phyloP scores from a whole-genome alignment of 2,113 vertebrate genomes.

The Pelecanoides urinatrix region DNA sequence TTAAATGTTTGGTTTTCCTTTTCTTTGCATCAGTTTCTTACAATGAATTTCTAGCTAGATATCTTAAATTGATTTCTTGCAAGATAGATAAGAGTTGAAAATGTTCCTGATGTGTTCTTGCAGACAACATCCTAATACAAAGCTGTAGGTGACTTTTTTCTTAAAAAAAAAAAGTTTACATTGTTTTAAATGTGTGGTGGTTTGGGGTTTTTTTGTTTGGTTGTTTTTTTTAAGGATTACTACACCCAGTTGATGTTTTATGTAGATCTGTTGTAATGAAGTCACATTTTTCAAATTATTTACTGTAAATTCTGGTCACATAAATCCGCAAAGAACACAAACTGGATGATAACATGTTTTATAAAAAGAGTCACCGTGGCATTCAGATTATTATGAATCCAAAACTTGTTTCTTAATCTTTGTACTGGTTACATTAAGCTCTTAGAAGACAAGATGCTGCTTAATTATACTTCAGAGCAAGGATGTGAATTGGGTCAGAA shows the following conservation, averaged over 20 bases:
- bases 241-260: not conserved
- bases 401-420: not conserved
- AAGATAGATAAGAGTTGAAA: not conserved
- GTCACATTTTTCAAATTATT: not conserved
- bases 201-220: not conserved
- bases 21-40: not conserved
- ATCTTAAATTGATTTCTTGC: not conserved
- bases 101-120: not conserved
- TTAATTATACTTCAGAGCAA: not conserved
- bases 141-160: not conserved
- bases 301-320: not conserved
- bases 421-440: not conserved
- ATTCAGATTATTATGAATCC: not conserved
- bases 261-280: not conserved
- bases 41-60: not conserved
- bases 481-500: not conserved
- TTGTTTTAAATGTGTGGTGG: not conserved
- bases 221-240: not conserved
- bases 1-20: not conserved
- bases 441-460: not conserved
- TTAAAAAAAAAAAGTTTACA: not conserved
- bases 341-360: not conserved
- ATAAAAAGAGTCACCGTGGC: accelerated
- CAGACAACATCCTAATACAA: not conserved
- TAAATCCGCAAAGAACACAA: not conserved